Evolutionary conservation across 2,113 vertebrate species (phyloP).

Genomic region (Oryzias javanicus): DNA sequence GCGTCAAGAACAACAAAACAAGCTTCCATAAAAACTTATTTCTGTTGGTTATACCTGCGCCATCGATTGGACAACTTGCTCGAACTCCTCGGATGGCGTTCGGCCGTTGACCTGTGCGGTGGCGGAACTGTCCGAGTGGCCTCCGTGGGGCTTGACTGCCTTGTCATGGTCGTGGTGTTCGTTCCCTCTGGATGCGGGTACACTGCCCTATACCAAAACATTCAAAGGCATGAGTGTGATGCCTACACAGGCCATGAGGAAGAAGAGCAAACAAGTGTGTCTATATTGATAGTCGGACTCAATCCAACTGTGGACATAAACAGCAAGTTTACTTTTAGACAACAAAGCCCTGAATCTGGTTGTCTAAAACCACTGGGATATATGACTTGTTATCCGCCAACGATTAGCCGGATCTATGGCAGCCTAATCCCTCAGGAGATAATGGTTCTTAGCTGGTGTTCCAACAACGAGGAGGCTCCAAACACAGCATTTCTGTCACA

Average conservation of each 20-base stretch:
- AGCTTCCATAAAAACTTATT: no score
- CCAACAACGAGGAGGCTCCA: conserved; percentile 61
- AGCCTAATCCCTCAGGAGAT: conserved; percentile 69
- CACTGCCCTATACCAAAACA: conserved; percentile 40
- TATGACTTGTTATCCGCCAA: conserved; percentile 59
- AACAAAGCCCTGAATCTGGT: conserved; percentile 30
- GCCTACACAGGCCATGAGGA: no score
- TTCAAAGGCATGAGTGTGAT: no score
- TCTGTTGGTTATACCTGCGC: conserved; percentile 81
- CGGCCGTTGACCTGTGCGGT: conserved; percentile 76
- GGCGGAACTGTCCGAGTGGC: conserved; percentile 67
- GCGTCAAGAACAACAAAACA: no score
- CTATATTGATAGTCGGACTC: not conserved
- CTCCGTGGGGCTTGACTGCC: conserved; percentile 80
- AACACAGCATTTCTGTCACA: conserved; percentile 61
- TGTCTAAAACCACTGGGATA: conserved; percentile 34
- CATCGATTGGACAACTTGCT: conserved; percentile 86
- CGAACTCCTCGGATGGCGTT: conserved; percentile 81
- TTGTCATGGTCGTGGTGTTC: conserved; percentile 72
- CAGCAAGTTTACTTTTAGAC: conserved; percentile 46
- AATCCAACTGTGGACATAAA: conserved; percentile 22
- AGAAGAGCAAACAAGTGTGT: not conserved
- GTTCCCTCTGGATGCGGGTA: conserved; percentile 30
- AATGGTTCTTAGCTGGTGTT: conserved; percentile 67
- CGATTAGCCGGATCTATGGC: conserved; percentile 66